Percentiles rank a stretch among this genome's conserved stretches.
Conservation (phyloP, 1,140 invertebrate genomes). For the Panulirus ornatus region DNA sequence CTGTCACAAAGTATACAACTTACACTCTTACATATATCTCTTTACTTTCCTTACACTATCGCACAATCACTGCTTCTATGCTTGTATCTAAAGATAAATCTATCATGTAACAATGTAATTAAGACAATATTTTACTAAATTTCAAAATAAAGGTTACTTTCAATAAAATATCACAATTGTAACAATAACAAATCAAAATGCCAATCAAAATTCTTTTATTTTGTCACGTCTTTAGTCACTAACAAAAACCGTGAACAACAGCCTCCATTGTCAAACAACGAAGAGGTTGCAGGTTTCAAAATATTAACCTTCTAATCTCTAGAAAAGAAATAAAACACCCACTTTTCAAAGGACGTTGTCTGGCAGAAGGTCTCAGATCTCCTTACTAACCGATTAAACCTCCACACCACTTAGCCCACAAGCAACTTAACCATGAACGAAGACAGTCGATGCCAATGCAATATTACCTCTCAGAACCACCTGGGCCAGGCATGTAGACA, state of each 20-base stretch:
- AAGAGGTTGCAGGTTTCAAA: background rate
- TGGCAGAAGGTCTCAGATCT: background rate
- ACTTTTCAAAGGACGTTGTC: background rate
- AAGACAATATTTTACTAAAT: too few species aligned
- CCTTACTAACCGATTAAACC: background rate
- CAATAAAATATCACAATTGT: too few species aligned
- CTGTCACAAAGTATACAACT: too few species aligned
- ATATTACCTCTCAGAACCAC: conserved; percentile 82
- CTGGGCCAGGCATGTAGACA: conserved; percentile 89
- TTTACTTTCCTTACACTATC: too few species aligned
- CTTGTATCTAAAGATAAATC: too few species aligned
- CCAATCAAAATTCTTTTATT: too few species aligned
- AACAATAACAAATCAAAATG: too few species aligned
- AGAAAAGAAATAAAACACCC: background rate
- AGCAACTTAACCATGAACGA: conserved; percentile 1
- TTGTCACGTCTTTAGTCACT: too few species aligned
- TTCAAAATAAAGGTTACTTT: too few species aligned
- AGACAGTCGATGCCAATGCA: conserved; percentile 8
- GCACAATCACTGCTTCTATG: too few species aligned
- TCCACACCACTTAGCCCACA: conserved; percentile 7
- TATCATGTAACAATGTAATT: too few species aligned
- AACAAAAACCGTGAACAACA: background rate
- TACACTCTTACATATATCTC: too few species aligned
- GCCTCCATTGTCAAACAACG: background rate
- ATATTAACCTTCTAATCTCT: background rate